Conservation (phyloP, 2,888 invertebrate genomes). For the Morpho helenor region DNA sequence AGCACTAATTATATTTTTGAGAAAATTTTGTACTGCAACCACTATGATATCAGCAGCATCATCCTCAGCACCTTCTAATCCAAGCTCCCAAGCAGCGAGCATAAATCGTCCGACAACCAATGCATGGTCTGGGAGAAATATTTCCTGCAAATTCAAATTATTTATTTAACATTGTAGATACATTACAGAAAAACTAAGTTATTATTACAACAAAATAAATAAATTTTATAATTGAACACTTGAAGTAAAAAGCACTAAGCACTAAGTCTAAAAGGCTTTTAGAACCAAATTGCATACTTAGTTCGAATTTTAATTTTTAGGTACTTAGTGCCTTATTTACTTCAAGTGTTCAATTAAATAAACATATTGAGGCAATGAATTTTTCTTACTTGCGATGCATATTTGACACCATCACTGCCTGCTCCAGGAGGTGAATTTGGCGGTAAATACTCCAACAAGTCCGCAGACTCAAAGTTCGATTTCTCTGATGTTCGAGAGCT, state of each 20-base stretch:
- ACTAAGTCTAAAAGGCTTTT: too few relatives aligned
- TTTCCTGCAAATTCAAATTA: slow-evolving; percentile 61
- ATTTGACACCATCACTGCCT: slow-evolving; percentile 71
- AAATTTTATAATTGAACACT: too few relatives aligned
- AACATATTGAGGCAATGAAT: neutral
- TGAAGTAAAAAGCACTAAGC: too few relatives aligned
- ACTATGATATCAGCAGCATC: slow-evolving; percentile 90
- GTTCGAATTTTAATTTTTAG: too few relatives aligned
- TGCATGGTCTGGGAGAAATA: slow-evolving; percentile 90
- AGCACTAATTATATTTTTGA: slow-evolving; percentile 89
- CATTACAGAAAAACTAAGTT: too few relatives aligned
- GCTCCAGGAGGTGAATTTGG: slow-evolving; percentile 75
- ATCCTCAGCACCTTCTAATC: slow-evolving; percentile 91
- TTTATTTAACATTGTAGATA: neutral
- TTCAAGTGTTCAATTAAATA: too few relatives aligned
- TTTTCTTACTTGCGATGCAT: slow-evolving; percentile 61
- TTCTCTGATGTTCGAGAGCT: slow-evolving; percentile 78
- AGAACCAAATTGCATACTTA: too few relatives aligned
- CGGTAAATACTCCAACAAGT: slow-evolving; percentile 79
- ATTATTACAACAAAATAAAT: too few relatives aligned
- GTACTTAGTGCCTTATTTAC: too few relatives aligned
- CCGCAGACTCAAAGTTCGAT: slow-evolving; percentile 80
- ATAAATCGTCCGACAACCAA: slow-evolving; percentile 90
- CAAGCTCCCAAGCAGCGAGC: slow-evolving; percentile 93
- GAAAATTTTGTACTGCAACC: slow-evolving; percentile 86